These are phyloP conservation scores for Drosophila stalkeri DNA, from an alignment of 2,888 invertebrate genomes.

Conservation along the genomic window DNA sequence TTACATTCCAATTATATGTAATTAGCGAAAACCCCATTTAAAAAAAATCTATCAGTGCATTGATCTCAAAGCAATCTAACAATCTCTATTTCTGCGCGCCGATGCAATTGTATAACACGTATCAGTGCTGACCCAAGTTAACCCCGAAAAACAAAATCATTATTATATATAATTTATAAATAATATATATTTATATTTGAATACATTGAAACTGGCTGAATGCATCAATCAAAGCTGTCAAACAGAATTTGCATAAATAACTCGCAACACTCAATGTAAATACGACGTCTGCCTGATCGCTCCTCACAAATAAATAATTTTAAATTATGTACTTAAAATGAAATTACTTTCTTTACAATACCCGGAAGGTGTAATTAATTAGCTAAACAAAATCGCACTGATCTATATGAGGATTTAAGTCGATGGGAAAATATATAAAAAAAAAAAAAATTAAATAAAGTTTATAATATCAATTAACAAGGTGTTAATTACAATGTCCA, in stretches of 20 bases:
- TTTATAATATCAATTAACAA: neutral
- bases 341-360: neutral
- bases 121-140: slow-evolving; percentile 36
- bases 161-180: neutral
- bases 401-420: slow-evolving; percentile 35
- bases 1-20: neutral
- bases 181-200: neutral
- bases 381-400: slow-evolving; percentile 9
- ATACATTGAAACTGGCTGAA: neutral
- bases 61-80: slow-evolving; percentile 31
- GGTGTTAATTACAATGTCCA: slow-evolving; percentile 16
- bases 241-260: slow-evolving; percentile 10
- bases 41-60: slow-evolving; percentile 16
- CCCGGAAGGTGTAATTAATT: neutral
- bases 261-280: neutral
- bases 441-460: neutral
- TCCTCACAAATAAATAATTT: slow-evolving; percentile 5
- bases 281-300: neutral
- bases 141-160: slow-evolving; percentile 1
- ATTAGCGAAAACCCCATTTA: neutral
- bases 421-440: neutral
- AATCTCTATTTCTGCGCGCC: slow-evolving; percentile 1
- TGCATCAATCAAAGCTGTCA: slow-evolving; percentile 27
- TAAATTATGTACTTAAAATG: slow-evolving; percentile 9
- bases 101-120: slow-evolving; percentile 21